Percentiles rank a stretch among this genome's conserved stretches.
phyloP scores from a whole-genome alignment of 1,140 invertebrate species.

The Lasioglossum albipes region DNA sequence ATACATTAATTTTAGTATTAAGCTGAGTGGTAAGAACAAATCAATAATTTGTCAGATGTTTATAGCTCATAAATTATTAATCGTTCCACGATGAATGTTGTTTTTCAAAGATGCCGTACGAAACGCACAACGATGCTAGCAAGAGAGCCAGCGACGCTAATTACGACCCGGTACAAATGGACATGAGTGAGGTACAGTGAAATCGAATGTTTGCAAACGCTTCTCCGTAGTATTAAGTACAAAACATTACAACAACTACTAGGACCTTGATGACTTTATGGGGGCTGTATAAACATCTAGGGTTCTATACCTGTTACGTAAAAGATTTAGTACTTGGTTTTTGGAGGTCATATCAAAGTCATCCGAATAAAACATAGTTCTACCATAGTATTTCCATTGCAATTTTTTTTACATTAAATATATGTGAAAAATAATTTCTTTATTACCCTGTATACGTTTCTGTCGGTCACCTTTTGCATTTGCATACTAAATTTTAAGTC shows the following conservation, averaged over 20 bases:
- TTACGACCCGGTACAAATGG: conserved; percentile 82
- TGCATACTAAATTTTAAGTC: background rate
- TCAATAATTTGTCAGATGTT: background rate
- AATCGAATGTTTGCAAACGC: conserved; percentile 41
- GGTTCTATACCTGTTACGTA: conserved; percentile 47
- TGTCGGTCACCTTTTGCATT: background rate
- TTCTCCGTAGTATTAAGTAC: conserved; percentile 55
- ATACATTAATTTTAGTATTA: background rate
- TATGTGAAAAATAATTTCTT: background rate
- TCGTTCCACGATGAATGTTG: conserved; percentile 14
- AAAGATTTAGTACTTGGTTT: conserved; percentile 43
- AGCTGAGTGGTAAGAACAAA: background rate
- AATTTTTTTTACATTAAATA: background rate
- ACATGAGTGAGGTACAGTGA: conserved; percentile 82
- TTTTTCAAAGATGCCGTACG: conserved; percentile 66
- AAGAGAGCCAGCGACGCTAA: conserved; percentile 78
- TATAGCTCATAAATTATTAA: background rate
- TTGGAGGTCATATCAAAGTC: conserved; percentile 48
- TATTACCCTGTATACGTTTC: too few relatives aligned
- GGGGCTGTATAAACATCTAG: conserved; percentile 54
- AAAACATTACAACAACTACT: conserved; percentile 56
- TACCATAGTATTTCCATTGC: background rate
- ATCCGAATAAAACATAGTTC: conserved; percentile 7
- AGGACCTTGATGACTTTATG: conserved; percentile 57
- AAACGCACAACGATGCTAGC: conserved; percentile 43